Base-by-base conservation (phyloP, 2,888 invertebrate genomes). In the Labia minor region DNA sequence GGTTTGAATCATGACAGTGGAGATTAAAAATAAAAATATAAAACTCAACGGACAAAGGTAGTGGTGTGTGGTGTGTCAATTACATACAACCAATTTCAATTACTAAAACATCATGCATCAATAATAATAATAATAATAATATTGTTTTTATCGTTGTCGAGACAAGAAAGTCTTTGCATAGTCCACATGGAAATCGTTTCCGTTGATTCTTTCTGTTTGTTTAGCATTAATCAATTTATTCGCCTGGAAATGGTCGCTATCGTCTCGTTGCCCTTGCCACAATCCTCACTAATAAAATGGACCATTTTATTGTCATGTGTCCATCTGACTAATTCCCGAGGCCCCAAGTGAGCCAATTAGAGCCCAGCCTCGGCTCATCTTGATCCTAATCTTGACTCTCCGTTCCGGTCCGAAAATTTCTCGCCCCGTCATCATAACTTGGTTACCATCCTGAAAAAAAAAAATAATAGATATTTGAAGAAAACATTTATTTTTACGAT, bases 391-490 rank as follows among this genome's bases (percentile, higher is more conserved):
- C 49, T 49, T 49, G 2, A 49, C 49, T 49, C 49, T 49, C 49
- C 49, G 49, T 49, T 49, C 49, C 49, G 49, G 49, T 49, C 49
- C 49, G 49, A 49, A 49, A 49, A 49, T 16, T 16, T 49, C 49
- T 49, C 49, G 49, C 49, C 16, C 6, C 49, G 49, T 49, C 49
- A 49, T 49, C 49, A 11, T 49, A 11, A 49, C n/a, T 49, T 49
- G n/a, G n/a, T 49, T 16, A 49, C 16, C n/a, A 49, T 49, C n/a
- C 49, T 49, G 49, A 11, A 49, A 11, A 49, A 16, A 49, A 49
- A 49, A 49, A 10, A 49, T 49, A 49, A 49, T 49, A 49, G 49
- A 49, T 49, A 49, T 49, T 49, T 49, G 49, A n/a, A 49, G 49
- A 49, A 49, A 4, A 49, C 49, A 49, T 49, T 49, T 49, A 49